Evolutionary conservation across 92 coral and sea anemone genomes (phyloP).

Genomic region (Anthopleura xanthogrammica): DNA sequence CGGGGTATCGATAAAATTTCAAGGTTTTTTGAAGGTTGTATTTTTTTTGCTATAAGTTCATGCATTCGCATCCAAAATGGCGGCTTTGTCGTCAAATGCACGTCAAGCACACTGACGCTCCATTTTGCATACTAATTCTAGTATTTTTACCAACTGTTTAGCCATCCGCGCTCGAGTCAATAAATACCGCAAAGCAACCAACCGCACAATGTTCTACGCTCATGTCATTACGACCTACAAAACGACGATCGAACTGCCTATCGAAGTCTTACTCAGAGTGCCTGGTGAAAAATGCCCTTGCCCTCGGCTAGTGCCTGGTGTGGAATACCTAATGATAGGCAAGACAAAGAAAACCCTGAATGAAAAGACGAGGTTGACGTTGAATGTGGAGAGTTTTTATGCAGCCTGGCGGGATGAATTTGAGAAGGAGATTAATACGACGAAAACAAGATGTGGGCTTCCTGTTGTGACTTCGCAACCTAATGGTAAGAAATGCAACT

Average conservation of each 20-base stretch:
- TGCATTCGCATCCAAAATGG: too few species aligned
- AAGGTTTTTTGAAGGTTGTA: too few species aligned
- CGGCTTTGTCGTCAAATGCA: too few species aligned
- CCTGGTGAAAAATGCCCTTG: slow-evolving; percentile 40
- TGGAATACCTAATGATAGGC: slow-evolving; percentile 31
- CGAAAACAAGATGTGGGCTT: slow-evolving; percentile 19
- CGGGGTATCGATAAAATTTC: too few species aligned
- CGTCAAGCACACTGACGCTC: too few species aligned
- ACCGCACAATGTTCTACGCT: slow-evolving; percentile 46
- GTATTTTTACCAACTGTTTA: slow-evolving; percentile 2
- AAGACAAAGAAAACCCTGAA: slow-evolving; percentile 3
- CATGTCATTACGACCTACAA: slow-evolving; percentile 28
- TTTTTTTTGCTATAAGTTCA: too few species aligned
- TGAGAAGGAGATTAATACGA: slow-evolving; percentile 9
- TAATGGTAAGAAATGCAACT: not conserved
- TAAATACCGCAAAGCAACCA: slow-evolving; percentile 21
- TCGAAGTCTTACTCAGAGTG: slow-evolving; percentile 34
- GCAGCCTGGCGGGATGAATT: slow-evolving; percentile 17
- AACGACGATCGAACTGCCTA: not conserved
- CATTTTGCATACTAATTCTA: not conserved
- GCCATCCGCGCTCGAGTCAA: slow-evolving; percentile 30
- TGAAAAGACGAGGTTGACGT: slow-evolving; percentile 28
- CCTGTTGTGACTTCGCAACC: slow-evolving; percentile 9
- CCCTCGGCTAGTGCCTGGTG: slow-evolving; percentile 29
- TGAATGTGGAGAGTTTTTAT: slow-evolving; percentile 22